phyloP scores from a whole-genome alignment of 2,888 invertebrate genomes.

The Caenorhabditis macrosperma region DNA sequence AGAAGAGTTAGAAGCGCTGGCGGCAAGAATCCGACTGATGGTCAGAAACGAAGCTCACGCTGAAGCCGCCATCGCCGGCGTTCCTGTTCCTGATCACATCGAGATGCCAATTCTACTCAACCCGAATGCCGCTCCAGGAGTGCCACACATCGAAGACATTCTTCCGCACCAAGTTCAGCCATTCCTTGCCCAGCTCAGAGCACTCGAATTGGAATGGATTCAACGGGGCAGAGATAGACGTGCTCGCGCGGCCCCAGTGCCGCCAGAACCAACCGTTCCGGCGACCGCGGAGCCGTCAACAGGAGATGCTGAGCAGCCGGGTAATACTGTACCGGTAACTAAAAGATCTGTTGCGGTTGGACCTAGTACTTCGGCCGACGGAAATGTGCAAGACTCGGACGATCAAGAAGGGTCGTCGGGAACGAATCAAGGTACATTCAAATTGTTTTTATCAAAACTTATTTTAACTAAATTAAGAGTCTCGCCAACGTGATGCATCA shows the following conservation, averaged over 20 bases:
- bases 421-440: neutral
- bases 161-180: constrained; percentile 6
- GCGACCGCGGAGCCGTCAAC: no score
- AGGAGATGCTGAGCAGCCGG: no score
- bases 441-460: neutral
- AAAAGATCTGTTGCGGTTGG: no score
- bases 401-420: no score
- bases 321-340: no score
- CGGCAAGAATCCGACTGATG: neutral
- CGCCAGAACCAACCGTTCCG: no score
- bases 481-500: neutral
- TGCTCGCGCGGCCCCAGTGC: constrained; percentile 8
- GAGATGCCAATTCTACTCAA: constrained; percentile 21
- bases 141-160: constrained; percentile 4
- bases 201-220: constrained; percentile 23
- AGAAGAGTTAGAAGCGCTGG: constrained; percentile 14
- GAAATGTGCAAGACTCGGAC: no score
- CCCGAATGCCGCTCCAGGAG: constrained; percentile 3
- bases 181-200: constrained; percentile 1
- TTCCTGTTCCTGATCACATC: neutral
- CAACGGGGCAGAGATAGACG: constrained; percentile 14
- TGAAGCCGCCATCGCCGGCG: constrained; percentile 4
- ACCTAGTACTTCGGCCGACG: no score
- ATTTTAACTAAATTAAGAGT: neutral
- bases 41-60: constrained; percentile 36